Percentiles rank a stretch among this genome's conserved stretches.
These are phyloP conservation scores for Acromyrmex heyeri DNA, from an alignment of 1,140 invertebrate species.

Conservation along the genomic window DNA sequence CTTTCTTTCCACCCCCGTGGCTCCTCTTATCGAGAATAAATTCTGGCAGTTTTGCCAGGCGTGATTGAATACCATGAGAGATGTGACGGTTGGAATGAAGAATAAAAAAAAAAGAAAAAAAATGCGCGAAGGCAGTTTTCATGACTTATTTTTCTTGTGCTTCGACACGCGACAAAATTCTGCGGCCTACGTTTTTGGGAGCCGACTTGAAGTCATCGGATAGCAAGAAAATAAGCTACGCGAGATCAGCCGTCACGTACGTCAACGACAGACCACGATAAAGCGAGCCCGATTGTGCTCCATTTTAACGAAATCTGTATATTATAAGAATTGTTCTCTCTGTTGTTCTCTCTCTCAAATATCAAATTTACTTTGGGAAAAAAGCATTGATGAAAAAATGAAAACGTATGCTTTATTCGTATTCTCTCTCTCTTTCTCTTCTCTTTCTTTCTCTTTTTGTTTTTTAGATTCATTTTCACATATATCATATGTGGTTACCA, in stretches of 20 bases:
- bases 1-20: background rate
- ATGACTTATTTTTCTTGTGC: background rate
- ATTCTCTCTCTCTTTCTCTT: background rate
- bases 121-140: conserved; percentile 8
- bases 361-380: background rate
- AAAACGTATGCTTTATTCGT: background rate
- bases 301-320: background rate
- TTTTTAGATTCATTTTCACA: no score
- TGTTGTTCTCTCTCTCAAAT: no score
- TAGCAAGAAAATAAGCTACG: conserved; percentile 33
- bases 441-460: no score
- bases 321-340: background rate
- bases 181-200: background rate
- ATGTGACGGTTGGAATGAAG: conserved; percentile 31
- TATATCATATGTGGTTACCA: no score
- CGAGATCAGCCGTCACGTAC: background rate
- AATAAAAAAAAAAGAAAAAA: conserved; percentile 42
- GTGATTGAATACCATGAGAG: conserved; percentile 68
- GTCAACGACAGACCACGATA: conserved; percentile 7
- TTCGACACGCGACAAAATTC: conserved; percentile 12
- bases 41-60: conserved; percentile 70
- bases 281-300: conserved; percentile 5
- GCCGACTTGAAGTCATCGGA: conserved; percentile 4
- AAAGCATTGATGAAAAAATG: background rate
- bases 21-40: conserved; percentile 68